Evolutionary conservation across 2,113 vertebrate genomes (phyloP), one percentile per base, ranked within the genome.

Genomic region (Microtus montanus): DNA sequence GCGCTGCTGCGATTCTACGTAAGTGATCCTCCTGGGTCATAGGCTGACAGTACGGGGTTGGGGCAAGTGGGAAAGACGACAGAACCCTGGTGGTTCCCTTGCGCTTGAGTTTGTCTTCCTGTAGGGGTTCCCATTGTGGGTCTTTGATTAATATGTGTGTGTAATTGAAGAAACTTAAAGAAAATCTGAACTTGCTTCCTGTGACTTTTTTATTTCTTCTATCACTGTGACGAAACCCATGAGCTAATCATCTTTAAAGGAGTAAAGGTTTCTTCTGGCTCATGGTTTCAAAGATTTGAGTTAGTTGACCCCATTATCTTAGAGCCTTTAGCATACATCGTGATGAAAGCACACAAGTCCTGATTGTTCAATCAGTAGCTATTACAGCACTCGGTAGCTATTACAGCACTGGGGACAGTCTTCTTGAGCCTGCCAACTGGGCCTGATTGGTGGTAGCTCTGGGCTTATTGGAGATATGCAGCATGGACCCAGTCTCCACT

Each of bases 1-100:
- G 98, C 99, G 33, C 98, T 99, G 75, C 99, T 99, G 47, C 99
- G 99, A 89, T 99, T 99, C 96, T 99, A 99, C 41, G 99, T 99
- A 96, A 99, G 99, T 98, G 79, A 49, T 38, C 13, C 24, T 33
- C 26, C 17, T 63, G 24, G 41, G 12, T 35, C 22, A 6, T 8
- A 44, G 19, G 28, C 89, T 44, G 63, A n/a, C 17, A 19, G 6
- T 19, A 2, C 15, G 22, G 61, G 75, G 33, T 47, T 84, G 54
- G 35, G 35, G 28, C 4, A 10, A 28, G 58, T 10, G 14, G 12
- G 17, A 14, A 1, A 5, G n/a, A 9, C 1, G 5, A 28, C 3
- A 52, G 19, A 73, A 35, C 75, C 11, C 5, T 47, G 61, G 15
- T 70, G 1, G 33, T 41, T 49, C 1, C 28, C n/a, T 35, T 73